Percentiles rank a stretch among this genome's conserved stretches.
These are phyloP conservation scores for Ophiothrix spiculata DNA, from an alignment of 35 echinoderm and acorn worm species.

Conservation along the genomic window DNA sequence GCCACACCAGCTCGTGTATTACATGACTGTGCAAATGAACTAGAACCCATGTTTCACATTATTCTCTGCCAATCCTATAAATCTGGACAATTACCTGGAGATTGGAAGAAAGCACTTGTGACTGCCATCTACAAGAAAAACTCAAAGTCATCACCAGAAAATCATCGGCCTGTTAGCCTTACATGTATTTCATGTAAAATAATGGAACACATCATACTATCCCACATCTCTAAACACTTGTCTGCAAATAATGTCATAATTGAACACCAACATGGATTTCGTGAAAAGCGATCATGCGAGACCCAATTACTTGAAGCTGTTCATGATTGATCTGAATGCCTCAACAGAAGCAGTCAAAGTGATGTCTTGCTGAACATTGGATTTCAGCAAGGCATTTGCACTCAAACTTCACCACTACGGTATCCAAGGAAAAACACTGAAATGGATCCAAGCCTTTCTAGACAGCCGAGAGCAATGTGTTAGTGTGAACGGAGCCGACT, in stretches of 20 bases:
- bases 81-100: constrained; percentile 8
- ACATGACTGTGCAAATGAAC: constrained; percentile 12
- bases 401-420: constrained; percentile 38
- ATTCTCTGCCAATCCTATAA: constrained; percentile 27
- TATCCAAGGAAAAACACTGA: constrained; percentile 34
- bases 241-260: constrained; percentile 25
- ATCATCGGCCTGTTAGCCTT: too few relatives aligned
- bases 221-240: constrained; percentile 30
- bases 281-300: too few relatives aligned
- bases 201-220: constrained; percentile 33
- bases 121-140: constrained; percentile 41
- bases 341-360: too few relatives aligned
- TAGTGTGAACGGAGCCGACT: constrained; percentile 36
- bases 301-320: too few relatives aligned
- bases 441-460: constrained; percentile 41
- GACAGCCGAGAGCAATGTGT: constrained; percentile 31
- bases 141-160: too few relatives aligned
- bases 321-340: too few relatives aligned
- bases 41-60: constrained; percentile 15
- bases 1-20: constrained; percentile 8
- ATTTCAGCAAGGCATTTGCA: too few relatives aligned
- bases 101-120: constrained; percentile 23
- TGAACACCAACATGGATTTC: constrained; percentile 41
- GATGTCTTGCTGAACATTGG: too few relatives aligned
- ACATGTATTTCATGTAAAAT: too few relatives aligned